Evolutionary conservation across 2,888 invertebrate species (phyloP), one percentile per base, ranked within the genome.

Genomic region (Erannis defoliaria): DNA sequence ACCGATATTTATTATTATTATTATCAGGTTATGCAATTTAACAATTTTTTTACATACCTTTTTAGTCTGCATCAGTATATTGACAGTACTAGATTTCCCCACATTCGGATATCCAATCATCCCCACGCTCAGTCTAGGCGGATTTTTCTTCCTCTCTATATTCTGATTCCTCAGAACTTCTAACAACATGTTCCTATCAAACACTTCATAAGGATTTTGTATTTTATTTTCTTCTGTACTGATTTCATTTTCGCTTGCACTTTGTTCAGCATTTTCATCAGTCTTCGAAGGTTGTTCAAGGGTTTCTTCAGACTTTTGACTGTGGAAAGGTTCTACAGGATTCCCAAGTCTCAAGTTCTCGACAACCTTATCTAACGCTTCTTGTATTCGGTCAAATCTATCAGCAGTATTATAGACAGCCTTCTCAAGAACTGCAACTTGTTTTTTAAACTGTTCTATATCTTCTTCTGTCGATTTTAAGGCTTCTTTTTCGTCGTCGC

Each of bases 31-130:
- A n/a, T n/a, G n/a, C n/a, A n/a, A n/a, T n/a, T n/a, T n/a, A n/a
- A n/a, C n/a, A n/a, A n/a, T n/a, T n/a, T n/a, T n/a, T n/a, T n/a
- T n/a, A n/a, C 73, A 76, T 49, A 96, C 96, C 90, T 97, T 97
- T 78, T 97, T 99, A 31, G 94, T 94, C 70, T 95, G 95, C 88
- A 99, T 94, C 46, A 99, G 86, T 16, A 98, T 95, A 93, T 99
- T 99, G 62, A 99, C 99, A 8, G 99, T 98, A 64, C 99, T 99
- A 86, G 99, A 99, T 89, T 99, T 99, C n/a, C 99, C 99, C 0
- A 99, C 99, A 94, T 99, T 99, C 0, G 99, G 99, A 91, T 99
- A 99, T 1, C 99, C 99, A 60, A 99, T 99, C 85, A 99, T 94
- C 6, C 99, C 98, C 60, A 98, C 95, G n/a, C 97, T 97, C 6